Evolutionary conservation across 2,797 vertebrate species (phyloP).

Genomic region (Brachyalestes nurse): DNA sequence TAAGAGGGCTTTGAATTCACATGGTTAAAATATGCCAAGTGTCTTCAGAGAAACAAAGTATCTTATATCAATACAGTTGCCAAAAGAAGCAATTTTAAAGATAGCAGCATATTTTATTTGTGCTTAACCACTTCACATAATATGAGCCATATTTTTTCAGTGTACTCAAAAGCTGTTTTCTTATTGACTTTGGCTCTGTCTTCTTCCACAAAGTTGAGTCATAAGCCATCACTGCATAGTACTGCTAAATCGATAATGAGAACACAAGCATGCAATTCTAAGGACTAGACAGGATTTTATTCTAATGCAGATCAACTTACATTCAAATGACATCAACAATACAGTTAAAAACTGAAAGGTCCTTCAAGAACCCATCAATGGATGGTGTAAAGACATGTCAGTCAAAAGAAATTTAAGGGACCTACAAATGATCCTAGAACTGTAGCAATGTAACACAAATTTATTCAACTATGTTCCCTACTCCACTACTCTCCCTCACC

Average conservation of each 20-base stretch:
- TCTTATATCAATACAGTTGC: no score
- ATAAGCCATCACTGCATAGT: neutral
- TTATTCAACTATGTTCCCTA: slow-evolving; percentile 20
- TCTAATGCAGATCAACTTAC: neutral
- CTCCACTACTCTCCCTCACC: slow-evolving; percentile 47
- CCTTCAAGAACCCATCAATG: no score
- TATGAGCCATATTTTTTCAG: no score
- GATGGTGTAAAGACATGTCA: neutral
- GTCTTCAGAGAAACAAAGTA: no score
- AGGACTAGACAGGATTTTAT: neutral
- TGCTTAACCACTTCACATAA: no score
- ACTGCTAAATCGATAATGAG: neutral
- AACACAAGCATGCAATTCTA: neutral
- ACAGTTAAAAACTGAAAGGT: neutral
- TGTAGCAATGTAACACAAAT: neutral
- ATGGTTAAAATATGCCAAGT: no score
- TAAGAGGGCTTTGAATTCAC: no score
- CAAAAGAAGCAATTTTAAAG: no score
- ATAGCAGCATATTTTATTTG: no score
- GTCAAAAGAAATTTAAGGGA: neutral
- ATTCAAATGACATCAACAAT: neutral
- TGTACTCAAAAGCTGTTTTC: neutral
- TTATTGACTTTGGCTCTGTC: neutral
- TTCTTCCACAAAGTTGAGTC: neutral
- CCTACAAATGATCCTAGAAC: neutral